phyloP scores from a whole-genome alignment of 2,113 vertebrate genomes.

The Tympanuchus pallidicinctus region DNA sequence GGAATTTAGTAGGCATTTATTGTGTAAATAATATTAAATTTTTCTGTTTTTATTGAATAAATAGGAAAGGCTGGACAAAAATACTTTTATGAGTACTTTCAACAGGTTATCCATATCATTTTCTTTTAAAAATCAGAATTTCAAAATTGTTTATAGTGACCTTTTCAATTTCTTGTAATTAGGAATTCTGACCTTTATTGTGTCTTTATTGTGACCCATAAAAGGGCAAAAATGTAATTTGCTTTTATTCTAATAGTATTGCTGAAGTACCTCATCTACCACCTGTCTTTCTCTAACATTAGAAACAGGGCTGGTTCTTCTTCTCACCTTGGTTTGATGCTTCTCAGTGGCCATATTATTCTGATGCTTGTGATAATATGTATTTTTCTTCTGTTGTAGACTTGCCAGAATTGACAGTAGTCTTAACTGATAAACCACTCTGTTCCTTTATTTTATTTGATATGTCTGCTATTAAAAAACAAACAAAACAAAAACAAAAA shows the following conservation, averaged over 20 bases:
- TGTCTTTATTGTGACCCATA: neutral
- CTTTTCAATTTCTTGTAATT: neutral
- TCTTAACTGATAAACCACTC: neutral
- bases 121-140: neutral
- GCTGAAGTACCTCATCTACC: neutral
- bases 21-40: neutral
- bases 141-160: neutral
- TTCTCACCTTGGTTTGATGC: neutral
- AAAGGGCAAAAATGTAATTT: neutral
- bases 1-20: neutral
- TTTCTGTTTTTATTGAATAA: neutral
- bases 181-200: neutral
- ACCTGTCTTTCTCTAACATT: neutral
- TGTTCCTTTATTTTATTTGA: neutral
- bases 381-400: neutral
- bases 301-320: neutral
- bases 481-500: neutral
- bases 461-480: neutral
- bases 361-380: neutral
- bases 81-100: neutral
- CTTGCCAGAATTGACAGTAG: neutral
- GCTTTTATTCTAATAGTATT: neutral
- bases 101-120: neutral
- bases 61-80: neutral
- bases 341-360: neutral